Base-by-base conservation (phyloP, 2,113 vertebrate genomes). In the Chaenogobius annularis region DNA sequence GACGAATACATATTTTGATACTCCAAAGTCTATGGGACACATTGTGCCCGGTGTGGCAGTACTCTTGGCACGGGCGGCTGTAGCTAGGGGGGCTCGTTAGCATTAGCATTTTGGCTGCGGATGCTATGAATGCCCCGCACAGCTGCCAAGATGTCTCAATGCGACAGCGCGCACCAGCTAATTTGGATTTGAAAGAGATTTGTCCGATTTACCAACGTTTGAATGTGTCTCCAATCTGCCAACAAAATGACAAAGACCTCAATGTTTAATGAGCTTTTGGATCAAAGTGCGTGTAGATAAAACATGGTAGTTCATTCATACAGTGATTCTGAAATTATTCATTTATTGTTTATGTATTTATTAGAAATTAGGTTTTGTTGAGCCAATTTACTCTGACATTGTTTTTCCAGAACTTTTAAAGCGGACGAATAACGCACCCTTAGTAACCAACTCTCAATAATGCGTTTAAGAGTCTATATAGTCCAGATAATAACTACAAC, bases 141-240 rank as follows among this genome's bases (percentile, higher is more conserved):
- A 54, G 64, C 63, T 67, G 66, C 50, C 66, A 56, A 26, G 3
- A 7, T n/a, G 40, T 70, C 63, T 73, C 35, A 72, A 6, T 5
- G 1, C 40, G 54, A 65, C 66, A 37, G 35, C 15, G 56, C 63
- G 52, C 15, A 72, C 47, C 69, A 65, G 44, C 40, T 61, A 13
- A 62, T 47, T 23, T 70, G 5, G 40, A 23, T 81, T 62, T n/a
- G 54, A 56, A 78, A 65, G 17, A 37, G 35, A 11, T 23, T 74
- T 14, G 13, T 23, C n/a, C 6, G 17, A 26, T 23, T 43, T 47
- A 17, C 62, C 23, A 61, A 62, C 56, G 75, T 75, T 70, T 13
- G 12, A 65, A 76, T 68, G 35, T 68, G 54, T 26, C 15, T 8
- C 2, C 17, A 11, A 2, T 19, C 35, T n/a, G 61, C 31, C 15